Conservation (phyloP, 2,888 invertebrate genomes). For the Theretra japonica region DNA sequence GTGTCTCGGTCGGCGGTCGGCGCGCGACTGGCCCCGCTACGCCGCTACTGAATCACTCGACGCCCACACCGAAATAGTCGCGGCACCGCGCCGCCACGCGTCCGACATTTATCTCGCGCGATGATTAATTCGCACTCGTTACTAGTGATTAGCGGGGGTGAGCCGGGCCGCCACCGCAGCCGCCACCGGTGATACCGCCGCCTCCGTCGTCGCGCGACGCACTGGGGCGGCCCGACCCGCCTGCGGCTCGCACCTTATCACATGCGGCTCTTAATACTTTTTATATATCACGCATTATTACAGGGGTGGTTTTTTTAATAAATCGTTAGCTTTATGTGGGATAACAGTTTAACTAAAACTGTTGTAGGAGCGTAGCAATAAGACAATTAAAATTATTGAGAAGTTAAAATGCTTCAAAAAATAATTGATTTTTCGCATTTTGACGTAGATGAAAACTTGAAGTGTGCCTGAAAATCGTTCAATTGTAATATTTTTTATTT, state of each 20-base stretch:
- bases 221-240: slow-evolving; percentile 28
- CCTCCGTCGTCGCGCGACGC: neutral
- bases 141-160: slow-evolving; percentile 43
- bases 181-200: neutral
- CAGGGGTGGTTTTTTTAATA: neutral
- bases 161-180: slow-evolving; percentile 25
- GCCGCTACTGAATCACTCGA: slow-evolving; percentile 35
- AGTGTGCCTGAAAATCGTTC: neutral
- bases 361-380: neutral
- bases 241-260: slow-evolving; percentile 28
- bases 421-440: too few species aligned
- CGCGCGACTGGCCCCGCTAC: slow-evolving; percentile 72
- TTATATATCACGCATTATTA: neutral
- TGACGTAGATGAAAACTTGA: neutral
- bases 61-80: slow-evolving; percentile 75
- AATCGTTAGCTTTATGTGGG: neutral
- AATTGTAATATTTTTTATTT: neutral
- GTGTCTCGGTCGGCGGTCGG: slow-evolving; percentile 72
- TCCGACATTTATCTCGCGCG: slow-evolving; percentile 65
- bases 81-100: slow-evolving; percentile 44
- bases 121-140: slow-evolving; percentile 75
- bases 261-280: slow-evolving; percentile 23
- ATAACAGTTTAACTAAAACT: neutral
- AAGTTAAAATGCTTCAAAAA: too few species aligned
- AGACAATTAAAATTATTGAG: too few species aligned